Evolutionary conservation across 2,888 invertebrate genomes (phyloP), one percentile per base, ranked within the genome.

Genomic region (Himalopsyche tibetana): DNA sequence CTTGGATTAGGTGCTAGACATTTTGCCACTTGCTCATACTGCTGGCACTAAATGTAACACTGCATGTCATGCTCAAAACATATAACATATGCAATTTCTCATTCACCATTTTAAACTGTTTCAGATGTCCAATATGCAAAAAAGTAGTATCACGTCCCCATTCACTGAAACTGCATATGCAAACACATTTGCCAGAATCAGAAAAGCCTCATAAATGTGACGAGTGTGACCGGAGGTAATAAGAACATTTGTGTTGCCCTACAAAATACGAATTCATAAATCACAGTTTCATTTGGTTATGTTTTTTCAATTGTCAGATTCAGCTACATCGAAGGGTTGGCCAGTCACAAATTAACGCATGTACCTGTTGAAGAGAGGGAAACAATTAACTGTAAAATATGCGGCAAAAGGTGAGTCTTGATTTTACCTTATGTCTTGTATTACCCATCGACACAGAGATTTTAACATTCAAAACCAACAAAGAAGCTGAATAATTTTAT

Each of bases 41-140:
- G 28, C 28, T 28, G 28, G 2, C 28, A 28, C 28, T 28, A 2
- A 28, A 28, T 28, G 28, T 28, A 28, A 28, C 28, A 28, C 2
- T 28, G 28, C 28, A 28, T 28, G 28, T 2, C 42, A 42, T 42
- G 42, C 42, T 42, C 42, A 6, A 42, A 8, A 42, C 2, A 2
- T 42, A 42, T 42, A 28, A 28, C 28, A 28, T 42, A 6, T 15
- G 5, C 5, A 36, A 82, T 51, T 36, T 82, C 17, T 45, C 8
- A 19, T 82, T 82, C 28, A 51, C 28, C 17, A 38, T 63, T 69
- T 69, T 38, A 3, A 56, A 84, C 40, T 40, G 15, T 42, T 83
- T 55, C 36, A 86, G 86, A 69, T 86, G 86, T 81, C 86, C 86
- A 56, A 84, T 86, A 42, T 86, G 86, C 80, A 83, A 86, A 83